Conservation (phyloP, 1,140 invertebrate species). For the Dreissena polymorpha region DNA sequence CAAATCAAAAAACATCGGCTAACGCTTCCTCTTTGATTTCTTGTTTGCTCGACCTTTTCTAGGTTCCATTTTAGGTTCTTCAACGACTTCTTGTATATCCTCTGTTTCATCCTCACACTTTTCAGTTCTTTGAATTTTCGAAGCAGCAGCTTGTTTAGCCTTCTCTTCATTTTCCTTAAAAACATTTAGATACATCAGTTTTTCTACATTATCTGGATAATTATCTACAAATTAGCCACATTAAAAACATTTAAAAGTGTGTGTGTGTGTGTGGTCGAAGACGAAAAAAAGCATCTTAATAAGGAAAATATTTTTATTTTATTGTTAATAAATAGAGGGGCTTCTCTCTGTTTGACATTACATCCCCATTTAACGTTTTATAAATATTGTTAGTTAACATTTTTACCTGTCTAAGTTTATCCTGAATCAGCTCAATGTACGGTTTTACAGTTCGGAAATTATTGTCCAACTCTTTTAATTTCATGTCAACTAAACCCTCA, state of each 20-base stretch:
- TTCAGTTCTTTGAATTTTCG: not conserved
- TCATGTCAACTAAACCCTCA: not conserved
- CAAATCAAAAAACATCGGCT: no score
- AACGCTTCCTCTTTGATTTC: no score
- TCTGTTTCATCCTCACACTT: slow-evolving; percentile 33
- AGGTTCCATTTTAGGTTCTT: not conserved
- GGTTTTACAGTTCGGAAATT: slow-evolving; percentile 19
- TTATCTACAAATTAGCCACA: not conserved
- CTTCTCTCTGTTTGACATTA: not conserved
- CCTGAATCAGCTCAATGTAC: slow-evolving; percentile 12
- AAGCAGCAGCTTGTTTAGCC: not conserved
- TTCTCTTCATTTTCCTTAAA: slow-evolving; percentile 9
- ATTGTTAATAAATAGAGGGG: not conserved
- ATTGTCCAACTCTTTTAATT: slow-evolving; percentile 5
- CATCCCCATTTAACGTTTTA: not conserved
- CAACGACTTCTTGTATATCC: slow-evolving; percentile 27
- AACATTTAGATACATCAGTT: not conserved
- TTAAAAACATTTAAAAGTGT: not conserved
- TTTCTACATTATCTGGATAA: not conserved
- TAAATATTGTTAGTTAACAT: not conserved
- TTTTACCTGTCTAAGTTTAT: slow-evolving; percentile 29
- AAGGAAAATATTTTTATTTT: not conserved
- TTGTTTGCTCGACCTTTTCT: no score
- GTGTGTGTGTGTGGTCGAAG: not conserved
- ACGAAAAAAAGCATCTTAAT: not conserved